Base-by-base conservation (phyloP, 2,888 invertebrate genomes). In the Candidula unifasciata region DNA sequence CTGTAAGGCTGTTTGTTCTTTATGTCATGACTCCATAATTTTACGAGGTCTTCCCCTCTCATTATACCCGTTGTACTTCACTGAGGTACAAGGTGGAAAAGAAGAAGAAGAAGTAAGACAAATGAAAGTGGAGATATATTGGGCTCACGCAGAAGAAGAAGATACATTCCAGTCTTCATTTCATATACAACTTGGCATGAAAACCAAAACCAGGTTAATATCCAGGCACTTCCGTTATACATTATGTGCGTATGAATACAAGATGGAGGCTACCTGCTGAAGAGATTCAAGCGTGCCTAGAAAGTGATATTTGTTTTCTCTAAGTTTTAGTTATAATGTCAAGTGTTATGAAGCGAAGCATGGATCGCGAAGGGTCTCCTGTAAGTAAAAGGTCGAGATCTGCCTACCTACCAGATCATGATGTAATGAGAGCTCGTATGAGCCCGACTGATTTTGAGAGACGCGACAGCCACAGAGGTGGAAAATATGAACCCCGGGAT, bases 301-400 rank as follows among this genome's bases (percentile, higher is more conserved):
- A 74, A 18, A 16, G 2, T 54, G 3, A n/a, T 60, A n/a, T n/a
- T n/a, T 37, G 3, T 37, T 37, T 27, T 52, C 2, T 73, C 3
- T 44, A 54, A 69, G 16, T 33, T 24, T n/a, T 24, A 60, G 60
- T 13, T 21, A 44, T 30, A 33, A 85, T 85, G 85, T 71, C 85
- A 21, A 69, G 69, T 77, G 81, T 77, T 5, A 92, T 93, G 92
- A 93, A 93, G 90, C 92, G 93, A 87, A 92, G 92, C 88, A 92
- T 92, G 89, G 92, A 92, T 73, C 90, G 93, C 84, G 93, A 93
- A 87, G 89, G 90, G 82, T 92, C 92, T 66, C 92, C 92, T 64
- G 90, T 86, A 87, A 91, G 89, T 88, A 93, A 93, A 89, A 88
- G 93, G 85, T 90, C 92, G 73, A 90, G 93, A 78, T 89, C 91